Conservation (phyloP, 2,113 vertebrate genomes). For the Micromys minutus region DNA sequence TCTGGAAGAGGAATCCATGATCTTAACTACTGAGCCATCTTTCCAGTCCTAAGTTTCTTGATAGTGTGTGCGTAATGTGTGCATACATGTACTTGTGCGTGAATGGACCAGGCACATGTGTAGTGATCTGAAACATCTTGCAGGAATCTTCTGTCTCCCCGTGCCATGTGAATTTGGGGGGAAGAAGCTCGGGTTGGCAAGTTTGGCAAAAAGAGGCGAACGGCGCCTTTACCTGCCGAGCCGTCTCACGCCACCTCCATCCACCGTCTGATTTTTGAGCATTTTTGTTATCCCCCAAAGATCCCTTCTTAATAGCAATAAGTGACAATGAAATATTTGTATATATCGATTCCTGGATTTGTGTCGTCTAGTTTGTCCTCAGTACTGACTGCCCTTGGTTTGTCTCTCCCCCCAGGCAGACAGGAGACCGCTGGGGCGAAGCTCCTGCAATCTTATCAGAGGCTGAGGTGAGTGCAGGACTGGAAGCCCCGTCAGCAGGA, state of each 20-base stretch:
- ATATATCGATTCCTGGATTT: neutral
- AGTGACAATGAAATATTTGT: neutral
- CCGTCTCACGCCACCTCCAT: neutral
- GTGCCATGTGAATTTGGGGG: neutral
- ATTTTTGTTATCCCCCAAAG: neutral
- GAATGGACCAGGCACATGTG: neutral
- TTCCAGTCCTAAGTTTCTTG: too few relatives aligned
- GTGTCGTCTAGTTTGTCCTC: neutral
- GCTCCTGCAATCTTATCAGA: slow-evolving; percentile 89
- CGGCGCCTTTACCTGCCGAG: neutral
- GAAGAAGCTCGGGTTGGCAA: neutral
- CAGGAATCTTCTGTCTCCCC: neutral
- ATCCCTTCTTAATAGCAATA: neutral
- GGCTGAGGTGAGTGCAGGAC: slow-evolving; percentile 86
- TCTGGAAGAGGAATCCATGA: neutral
- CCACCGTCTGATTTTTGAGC: neutral
- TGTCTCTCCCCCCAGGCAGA: slow-evolving; percentile 85
- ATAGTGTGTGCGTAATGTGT: neutral
- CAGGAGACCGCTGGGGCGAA: slow-evolving; percentile 89
- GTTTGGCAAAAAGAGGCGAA: too few relatives aligned
- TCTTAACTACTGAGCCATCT: neutral
- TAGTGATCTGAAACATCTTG: too few relatives aligned
- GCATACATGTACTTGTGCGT: neutral
- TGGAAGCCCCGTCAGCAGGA: neutral
- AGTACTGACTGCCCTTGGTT: slow-evolving; percentile 41